Evolutionary conservation across 2,113 vertebrate species (phyloP), one percentile per base, ranked within the genome.

Genomic region (Zosterops japonicus): DNA sequence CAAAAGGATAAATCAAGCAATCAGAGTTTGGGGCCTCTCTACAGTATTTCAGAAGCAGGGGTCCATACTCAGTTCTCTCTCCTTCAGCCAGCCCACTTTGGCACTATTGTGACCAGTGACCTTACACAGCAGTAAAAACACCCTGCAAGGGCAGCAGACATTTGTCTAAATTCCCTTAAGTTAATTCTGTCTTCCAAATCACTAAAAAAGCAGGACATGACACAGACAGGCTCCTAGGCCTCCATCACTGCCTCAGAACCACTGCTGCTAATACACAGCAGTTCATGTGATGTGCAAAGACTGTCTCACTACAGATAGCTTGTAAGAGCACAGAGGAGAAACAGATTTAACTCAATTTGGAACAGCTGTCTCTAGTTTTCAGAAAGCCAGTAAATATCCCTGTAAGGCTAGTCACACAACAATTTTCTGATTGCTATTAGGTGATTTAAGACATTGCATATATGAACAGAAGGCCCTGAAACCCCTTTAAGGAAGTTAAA

Each of bases 231-330:
- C 36, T 67, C 31, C 84, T 87, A 25, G 11, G 57, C 60, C 27
- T 82, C 36, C 61, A 83, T 14, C 67, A 41, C 1, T 86, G 20
- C 28, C 60, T 44, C 56, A 46, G 42, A 74, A 28, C 21, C 21
- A 35, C 47, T 74, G 79, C 79, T 83, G 49, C 17, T 75, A 42
- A 21, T 4, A 50, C 29, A 27, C 1, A 33, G 28, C 53, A 90
- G 39, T 46, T 42, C 0, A 0, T 0, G 25, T 0, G 2, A 41
- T 21, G 14, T 7, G 39, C 35, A 5, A 81, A 59, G 56, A 18
- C 31, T 24, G 28, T 44, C 67, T 83, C 5, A 2, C 42, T n/a
- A 4, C 1, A 6, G 25, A n/a, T 50, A 68, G 46, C 42, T 47
- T 9, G 1, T 46, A 87, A 49, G 33, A 90, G 31, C n/a, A 18